These are phyloP conservation scores for Drosophila pseudotakahashii DNA, from an alignment of 2,888 invertebrate species.

Conservation along the genomic window DNA sequence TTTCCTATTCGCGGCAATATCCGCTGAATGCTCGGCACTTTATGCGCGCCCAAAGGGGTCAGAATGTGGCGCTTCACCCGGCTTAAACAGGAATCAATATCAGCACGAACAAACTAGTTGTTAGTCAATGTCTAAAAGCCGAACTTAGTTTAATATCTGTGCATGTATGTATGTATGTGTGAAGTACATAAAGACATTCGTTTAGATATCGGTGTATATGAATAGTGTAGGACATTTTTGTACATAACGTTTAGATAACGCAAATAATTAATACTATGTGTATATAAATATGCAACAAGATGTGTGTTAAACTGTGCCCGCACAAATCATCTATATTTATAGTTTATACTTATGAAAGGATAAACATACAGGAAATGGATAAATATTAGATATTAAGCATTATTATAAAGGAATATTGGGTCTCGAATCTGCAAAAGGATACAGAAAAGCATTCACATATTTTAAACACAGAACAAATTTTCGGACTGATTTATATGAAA, in stretches of 20 bases:
- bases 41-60: slow-evolving; percentile 59
- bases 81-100: slow-evolving; percentile 30
- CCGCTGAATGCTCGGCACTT: slow-evolving; percentile 85
- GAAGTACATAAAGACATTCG: slow-evolving; percentile 34
- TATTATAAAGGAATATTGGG: slow-evolving; percentile 21
- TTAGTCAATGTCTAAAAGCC: slow-evolving; percentile 23
- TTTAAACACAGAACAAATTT: slow-evolving; percentile 26
- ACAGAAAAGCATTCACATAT: slow-evolving; percentile 18
- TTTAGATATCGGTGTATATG: slow-evolving; percentile 30
- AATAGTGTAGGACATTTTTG: slow-evolving; percentile 67
- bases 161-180: slow-evolving; percentile 28
- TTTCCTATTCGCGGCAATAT: slow-evolving; percentile 85
- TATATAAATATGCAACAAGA: slow-evolving; percentile 25
- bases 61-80: slow-evolving; percentile 52
- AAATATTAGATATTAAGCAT: slow-evolving; percentile 16
- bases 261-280: slow-evolving; percentile 28
- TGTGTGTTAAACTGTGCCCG: slow-evolving; percentile 1
- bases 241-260: slow-evolving; percentile 62
- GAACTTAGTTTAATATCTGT: slow-evolving; percentile 54
- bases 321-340: slow-evolving; percentile 16
- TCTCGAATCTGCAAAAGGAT: slow-evolving; percentile 29
- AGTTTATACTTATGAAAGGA: slow-evolving; percentile 20
- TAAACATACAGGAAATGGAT: slow-evolving; percentile 43
- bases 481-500: slow-evolving; percentile 31
- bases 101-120: slow-evolving; percentile 16